Evolutionary conservation across 2,888 invertebrate genomes (phyloP), one percentile per base, ranked within the genome.

Genomic region (Ochropacha duplaris): DNA sequence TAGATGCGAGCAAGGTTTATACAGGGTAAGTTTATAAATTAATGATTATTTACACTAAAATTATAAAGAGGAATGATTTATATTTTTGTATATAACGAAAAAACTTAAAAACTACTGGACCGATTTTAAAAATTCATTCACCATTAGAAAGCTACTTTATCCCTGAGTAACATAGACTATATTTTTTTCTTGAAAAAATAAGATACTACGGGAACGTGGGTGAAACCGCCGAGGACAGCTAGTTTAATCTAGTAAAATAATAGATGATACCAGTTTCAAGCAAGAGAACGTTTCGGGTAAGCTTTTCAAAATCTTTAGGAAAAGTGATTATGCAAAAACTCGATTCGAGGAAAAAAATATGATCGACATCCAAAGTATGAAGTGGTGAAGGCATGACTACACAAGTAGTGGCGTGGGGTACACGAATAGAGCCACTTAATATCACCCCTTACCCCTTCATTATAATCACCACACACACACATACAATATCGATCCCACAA

Each of bases 401-500:
- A 78, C 79, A 78, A 76, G 83, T 80, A 83, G 79, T 74, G 82
- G 81, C 77, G 81, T 86, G 88, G 88, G 90, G 88, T 79, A 85
- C 83, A 83, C 83, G 87, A 86, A 90, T 84, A 85, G 88, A 88
- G 89, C 87, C 92, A 92, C 92, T 92, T 92, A 92, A 91, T 92
- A 90, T 89, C 88, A 88, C 91, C 92, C 91, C 83, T 84, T 84
- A 87, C 88, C 92, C 87, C 88, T 91, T 91, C 87, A 91, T 92
- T 92, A 92, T 92, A 92, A 92, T 90, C 87, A 89, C 82, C 79
- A 83, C 90, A 68, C 90, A 86, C 88, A 92, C 89, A 88, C 62
- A 81, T 77, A 80, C 79, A 86, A 66, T 91, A 91, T 91, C 90
- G 92, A 91, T 89, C 91, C 78, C 58, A 57, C 59, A 68, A 60